Percentiles rank a stretch among this genome's conserved stretches.
Conservation (phyloP, 2,113 vertebrate genomes). For the Ceyx melanurus region DNA sequence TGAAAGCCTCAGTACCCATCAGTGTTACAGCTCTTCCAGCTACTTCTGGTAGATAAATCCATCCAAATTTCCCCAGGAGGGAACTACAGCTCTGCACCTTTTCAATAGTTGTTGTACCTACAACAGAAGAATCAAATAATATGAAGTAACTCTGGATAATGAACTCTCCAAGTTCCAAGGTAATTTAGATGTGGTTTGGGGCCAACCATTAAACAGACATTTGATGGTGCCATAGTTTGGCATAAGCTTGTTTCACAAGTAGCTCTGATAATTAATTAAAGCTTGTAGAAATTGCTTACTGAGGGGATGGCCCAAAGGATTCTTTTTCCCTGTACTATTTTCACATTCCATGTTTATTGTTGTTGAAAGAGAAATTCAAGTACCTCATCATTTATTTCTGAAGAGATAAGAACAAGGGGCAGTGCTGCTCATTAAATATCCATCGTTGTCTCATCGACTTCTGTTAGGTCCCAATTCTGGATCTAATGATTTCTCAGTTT, state of each 20-base stretch:
- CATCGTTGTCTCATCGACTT: background rate
- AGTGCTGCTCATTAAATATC: conserved; percentile 1
- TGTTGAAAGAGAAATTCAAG: conserved; percentile 20
- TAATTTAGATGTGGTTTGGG: conserved; percentile 3
- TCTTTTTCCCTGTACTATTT: background rate
- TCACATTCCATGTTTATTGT: background rate
- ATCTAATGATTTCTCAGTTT: conserved; percentile 20
- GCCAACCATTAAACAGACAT: conserved; percentile 7
- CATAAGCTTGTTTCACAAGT: conserved; percentile 5
- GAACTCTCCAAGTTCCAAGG: background rate
- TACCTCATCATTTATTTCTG: conserved; percentile 32
- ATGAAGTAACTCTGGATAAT: background rate
- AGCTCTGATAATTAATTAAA: background rate
- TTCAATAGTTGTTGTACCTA: background rate
- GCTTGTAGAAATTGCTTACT: conserved; percentile 1
- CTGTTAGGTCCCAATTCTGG: conserved; percentile 17
- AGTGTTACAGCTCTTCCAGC: background rate
- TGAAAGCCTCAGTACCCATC: background rate
- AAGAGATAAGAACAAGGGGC: background rate
- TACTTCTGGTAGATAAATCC: background rate
- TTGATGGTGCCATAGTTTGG: background rate
- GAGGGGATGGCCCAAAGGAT: background rate
- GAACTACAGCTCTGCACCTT: background rate
- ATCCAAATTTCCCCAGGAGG: background rate
- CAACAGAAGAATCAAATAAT: background rate